Evolutionary conservation across 2,888 invertebrate genomes (phyloP).

Genomic region (Athripsodes cinereus): DNA sequence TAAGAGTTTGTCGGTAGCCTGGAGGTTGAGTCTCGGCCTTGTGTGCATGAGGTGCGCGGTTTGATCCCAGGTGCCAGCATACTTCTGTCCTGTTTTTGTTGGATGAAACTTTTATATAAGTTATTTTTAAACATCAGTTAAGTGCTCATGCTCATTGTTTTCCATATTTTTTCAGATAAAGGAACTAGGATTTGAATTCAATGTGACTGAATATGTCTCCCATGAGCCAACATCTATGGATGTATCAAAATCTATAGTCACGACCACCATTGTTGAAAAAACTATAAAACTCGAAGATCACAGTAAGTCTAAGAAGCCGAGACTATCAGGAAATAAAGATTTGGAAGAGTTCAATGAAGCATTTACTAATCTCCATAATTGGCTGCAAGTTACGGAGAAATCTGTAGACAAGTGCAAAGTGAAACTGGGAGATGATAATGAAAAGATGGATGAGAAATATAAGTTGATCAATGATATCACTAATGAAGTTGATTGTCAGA

Average conservation of each 20-base stretch:
- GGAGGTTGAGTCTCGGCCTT: no score
- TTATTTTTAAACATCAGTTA: no score
- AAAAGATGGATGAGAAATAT: conserved; percentile 33
- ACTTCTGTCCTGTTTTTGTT: no score
- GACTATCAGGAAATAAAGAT: conserved; percentile 31
- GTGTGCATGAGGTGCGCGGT: no score
- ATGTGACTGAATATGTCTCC: conserved; percentile 34
- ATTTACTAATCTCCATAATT: conserved; percentile 35
- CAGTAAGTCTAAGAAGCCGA: conserved; percentile 37
- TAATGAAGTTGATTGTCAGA: conserved; percentile 45
- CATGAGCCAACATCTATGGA: conserved; percentile 30
- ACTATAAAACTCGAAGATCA: conserved; percentile 24
- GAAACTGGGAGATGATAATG: conserved; percentile 36
- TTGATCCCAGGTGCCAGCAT: no score
- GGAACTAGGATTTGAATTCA: conserved; percentile 54
- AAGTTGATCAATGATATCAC: conserved; percentile 35
- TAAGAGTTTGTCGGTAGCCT: no score
- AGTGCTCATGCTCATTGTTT: no score
- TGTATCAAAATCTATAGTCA: conserved; percentile 36
- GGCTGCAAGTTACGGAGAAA: conserved; percentile 40
- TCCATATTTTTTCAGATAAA: conserved; percentile 45
- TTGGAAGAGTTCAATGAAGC: conserved; percentile 47
- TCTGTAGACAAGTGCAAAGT: conserved; percentile 34
- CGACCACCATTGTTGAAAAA: conserved; percentile 32
- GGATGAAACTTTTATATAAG: no score